Conservation (phyloP, 37 sponge, comb jelly and placozoan species). For the Crambe crambe region DNA sequence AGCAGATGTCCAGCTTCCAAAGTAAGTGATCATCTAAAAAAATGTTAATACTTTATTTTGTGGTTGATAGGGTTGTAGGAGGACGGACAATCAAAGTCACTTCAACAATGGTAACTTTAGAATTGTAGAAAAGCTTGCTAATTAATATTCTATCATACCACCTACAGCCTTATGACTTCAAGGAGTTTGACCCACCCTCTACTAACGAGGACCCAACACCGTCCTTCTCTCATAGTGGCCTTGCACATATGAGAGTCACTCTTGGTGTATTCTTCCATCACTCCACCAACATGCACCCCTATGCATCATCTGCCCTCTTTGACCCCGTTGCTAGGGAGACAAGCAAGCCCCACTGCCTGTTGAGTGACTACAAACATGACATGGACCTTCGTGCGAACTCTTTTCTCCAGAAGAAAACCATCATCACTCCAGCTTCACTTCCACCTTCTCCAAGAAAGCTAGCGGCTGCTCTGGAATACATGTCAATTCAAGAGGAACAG, state of each 20-base stretch:
- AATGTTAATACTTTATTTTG: background rate
- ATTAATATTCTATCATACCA: no score
- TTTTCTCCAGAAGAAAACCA: background rate
- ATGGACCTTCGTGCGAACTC: slow-evolving; percentile 18
- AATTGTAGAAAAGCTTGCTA: no score
- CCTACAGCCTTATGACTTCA: slow-evolving; percentile 45
- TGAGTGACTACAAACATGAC: slow-evolving; percentile 29
- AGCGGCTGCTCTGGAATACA: background rate
- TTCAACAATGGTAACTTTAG: background rate
- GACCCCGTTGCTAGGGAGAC: background rate
- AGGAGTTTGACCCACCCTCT: slow-evolving; percentile 37
- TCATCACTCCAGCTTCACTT: slow-evolving; percentile 19
- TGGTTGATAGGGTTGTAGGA: background rate
- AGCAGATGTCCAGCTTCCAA: slow-evolving; percentile 53
- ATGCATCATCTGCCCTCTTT: slow-evolving; percentile 8
- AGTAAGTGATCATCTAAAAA: slow-evolving; percentile 26
- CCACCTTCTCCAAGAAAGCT: slow-evolving; percentile 15
- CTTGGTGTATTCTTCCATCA: no score
- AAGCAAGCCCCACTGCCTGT: background rate
- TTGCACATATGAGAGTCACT: slow-evolving; percentile 16
- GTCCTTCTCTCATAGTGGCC: slow-evolving; percentile 13
- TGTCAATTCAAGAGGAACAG: no score
- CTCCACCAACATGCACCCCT: slow-evolving; percentile 11
- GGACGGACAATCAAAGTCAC: background rate
- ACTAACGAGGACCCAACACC: background rate